A percentile compares a stretch with the other conserved stretches of the same genome.
These are phyloP conservation scores for Nannobrachium achirus DNA, from an alignment of 2,113 vertebrate genomes.

Conservation along the genomic window DNA sequence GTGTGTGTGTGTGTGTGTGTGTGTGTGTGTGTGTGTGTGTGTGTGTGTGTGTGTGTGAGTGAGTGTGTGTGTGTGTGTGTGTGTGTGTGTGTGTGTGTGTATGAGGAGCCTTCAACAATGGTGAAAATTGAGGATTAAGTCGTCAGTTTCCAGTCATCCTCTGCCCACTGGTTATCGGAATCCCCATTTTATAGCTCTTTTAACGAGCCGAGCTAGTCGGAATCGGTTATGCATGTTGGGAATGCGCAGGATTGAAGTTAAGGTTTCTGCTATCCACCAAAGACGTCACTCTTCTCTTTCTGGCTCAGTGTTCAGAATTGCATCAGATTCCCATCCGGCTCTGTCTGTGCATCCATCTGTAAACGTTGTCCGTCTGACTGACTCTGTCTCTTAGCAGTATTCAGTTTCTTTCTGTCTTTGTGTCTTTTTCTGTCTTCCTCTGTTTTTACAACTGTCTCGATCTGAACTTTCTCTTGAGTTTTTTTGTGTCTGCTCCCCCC, in stretches of 20 bases:
- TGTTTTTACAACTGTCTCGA: not conserved
- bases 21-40: too few relatives aligned
- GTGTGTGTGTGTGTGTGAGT: too few relatives aligned
- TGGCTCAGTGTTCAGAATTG: constrained; percentile 58
- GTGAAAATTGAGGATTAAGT: constrained; percentile 14
- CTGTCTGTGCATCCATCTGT: not conserved
- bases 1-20: too few relatives aligned
- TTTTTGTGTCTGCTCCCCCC: not conserved
- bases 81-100: too few relatives aligned
- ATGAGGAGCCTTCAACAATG: not conserved
- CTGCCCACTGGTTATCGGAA: constrained; percentile 31
- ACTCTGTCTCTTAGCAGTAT: not conserved
- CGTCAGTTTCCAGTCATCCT: constrained; percentile 53
- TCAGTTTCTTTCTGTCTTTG: not conserved
- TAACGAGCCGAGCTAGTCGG: constrained; percentile 64
- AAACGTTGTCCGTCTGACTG: not conserved
- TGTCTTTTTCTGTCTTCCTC: not conserved
- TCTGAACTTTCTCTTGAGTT: not conserved
- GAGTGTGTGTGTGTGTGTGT: too few relatives aligned
- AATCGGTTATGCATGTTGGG: constrained; percentile 58
- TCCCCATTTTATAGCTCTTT: constrained; percentile 25
- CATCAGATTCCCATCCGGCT: constrained; percentile 57
- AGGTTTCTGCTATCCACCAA: constrained; percentile 58
- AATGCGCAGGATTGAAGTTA: constrained; percentile 68
- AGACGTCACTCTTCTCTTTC: constrained; percentile 64